These are phyloP conservation scores for Chesias legatella DNA, from an alignment of 2,888 invertebrate species.

Conservation along the genomic window DNA sequence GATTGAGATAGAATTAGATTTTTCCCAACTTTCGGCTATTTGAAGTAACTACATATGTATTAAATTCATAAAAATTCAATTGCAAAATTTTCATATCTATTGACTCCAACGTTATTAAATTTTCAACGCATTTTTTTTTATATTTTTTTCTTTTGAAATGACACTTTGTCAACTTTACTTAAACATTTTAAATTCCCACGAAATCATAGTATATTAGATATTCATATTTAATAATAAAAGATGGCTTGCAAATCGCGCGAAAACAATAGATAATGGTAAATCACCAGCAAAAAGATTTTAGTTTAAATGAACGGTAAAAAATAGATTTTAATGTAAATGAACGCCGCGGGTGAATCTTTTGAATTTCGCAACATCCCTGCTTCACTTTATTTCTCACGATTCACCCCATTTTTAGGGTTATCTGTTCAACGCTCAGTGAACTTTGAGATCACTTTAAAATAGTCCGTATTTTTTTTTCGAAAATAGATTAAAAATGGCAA, in stretches of 20 bases:
- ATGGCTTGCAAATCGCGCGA: constrained; percentile 2
- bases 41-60: too few species aligned
- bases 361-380: constrained; percentile 51
- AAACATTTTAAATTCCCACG: background rate
- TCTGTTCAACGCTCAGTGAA: constrained; percentile 52
- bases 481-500: constrained; percentile 41
- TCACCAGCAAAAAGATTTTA: constrained; percentile 8
- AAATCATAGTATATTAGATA: background rate
- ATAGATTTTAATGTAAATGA: constrained; percentile 55
- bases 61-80: too few species aligned
- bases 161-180: background rate
- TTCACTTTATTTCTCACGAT: constrained; percentile 58
- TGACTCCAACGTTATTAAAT: too few species aligned
- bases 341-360: constrained; percentile 45
- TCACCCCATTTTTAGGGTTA: constrained; percentile 75
- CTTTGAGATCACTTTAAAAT: constrained; percentile 67
- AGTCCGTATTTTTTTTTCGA: constrained; percentile 52
- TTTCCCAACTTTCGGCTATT: too few species aligned
- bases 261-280: constrained; percentile 1
- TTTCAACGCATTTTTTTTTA: too few species aligned
- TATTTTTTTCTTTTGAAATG: too few species aligned
- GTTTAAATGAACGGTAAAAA: constrained; percentile 15
- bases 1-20: too few species aligned
- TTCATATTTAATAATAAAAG: background rate
- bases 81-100: too few species aligned